phyloP scores from a whole-genome alignment of 2,797 vertebrate genomes.

The Smutsia temminckii region DNA sequence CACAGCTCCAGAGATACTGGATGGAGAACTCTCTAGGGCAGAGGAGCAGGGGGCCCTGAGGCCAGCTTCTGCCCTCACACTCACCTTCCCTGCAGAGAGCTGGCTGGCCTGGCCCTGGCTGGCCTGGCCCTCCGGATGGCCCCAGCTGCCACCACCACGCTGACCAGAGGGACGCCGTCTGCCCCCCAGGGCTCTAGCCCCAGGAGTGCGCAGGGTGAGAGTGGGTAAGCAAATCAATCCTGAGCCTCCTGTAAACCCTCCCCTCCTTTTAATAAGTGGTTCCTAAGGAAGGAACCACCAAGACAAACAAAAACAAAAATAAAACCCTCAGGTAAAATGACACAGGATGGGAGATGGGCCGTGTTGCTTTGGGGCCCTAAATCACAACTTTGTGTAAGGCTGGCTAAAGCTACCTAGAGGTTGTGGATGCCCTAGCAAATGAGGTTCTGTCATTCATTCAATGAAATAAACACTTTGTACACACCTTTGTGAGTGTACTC shows the following conservation, averaged over 20 bases:
- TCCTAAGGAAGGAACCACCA: neutral
- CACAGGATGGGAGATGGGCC: neutral
- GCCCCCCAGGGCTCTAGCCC: neutral
- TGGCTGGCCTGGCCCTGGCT: neutral
- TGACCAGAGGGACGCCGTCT: neutral
- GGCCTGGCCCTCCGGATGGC: no score
- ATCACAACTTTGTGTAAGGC: neutral
- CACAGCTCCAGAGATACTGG: neutral
- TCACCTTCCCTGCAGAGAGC: neutral
- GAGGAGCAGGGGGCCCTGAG: neutral
- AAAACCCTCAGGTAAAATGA: neutral
- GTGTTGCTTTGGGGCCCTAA: neutral
- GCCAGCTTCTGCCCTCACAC: neutral
- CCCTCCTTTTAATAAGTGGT: neutral
- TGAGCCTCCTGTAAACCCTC: neutral
- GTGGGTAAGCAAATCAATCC: accelerated
- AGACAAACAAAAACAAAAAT: neutral
- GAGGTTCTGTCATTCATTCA: neutral
- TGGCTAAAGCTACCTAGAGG: neutral
- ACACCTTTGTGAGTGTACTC: neutral
- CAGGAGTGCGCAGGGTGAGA: no score
- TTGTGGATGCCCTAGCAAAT: neutral
- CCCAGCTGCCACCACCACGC: neutral
- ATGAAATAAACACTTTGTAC: neutral
- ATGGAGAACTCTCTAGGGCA: neutral